phyloP scores from a whole-genome alignment of 2,797 vertebrate species.

The Chanos chanos region DNA sequence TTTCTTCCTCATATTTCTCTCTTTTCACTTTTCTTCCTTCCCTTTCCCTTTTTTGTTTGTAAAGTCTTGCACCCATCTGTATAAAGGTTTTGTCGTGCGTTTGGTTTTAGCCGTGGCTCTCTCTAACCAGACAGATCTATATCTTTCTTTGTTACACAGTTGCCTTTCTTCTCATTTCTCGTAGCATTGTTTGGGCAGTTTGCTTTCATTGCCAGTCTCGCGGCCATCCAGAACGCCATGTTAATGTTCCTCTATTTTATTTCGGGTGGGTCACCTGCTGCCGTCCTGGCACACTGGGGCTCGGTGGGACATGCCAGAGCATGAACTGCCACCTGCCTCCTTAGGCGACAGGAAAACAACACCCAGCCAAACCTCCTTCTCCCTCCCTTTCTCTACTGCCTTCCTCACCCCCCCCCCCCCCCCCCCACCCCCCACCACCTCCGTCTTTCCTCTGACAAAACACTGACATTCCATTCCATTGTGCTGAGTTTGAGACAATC shows the following conservation, averaged over 20 bases:
- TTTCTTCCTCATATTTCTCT: no score
- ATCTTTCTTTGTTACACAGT: no score
- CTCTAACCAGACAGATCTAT: no score
- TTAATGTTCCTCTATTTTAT: constrained; percentile 38
- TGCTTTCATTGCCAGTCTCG: neutral
- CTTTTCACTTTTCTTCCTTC: no score
- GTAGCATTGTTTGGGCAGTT: constrained; percentile 21
- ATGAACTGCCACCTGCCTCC: constrained; percentile 56
- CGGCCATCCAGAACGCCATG: constrained; percentile 7
- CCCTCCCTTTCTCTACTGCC: constrained; percentile 8
- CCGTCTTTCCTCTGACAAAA: constrained; percentile 54
- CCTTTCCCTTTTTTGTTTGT: no score
- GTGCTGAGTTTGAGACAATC: constrained; percentile 42
- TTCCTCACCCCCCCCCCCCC: constrained; percentile 1
- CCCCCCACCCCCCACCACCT: constrained; percentile 26
- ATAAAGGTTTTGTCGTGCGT: no score
- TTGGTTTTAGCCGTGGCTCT: no score
- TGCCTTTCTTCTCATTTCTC: no score
- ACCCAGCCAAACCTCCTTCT: constrained; percentile 16
- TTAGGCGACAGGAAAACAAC: constrained; percentile 36
- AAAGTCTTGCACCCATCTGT: no score
- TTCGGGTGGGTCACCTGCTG: constrained; percentile 45
- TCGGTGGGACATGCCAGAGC: constrained; percentile 32
- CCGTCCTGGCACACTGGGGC: constrained; percentile 16
- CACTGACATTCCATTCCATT: constrained; percentile 60